phyloP scores from a whole-genome alignment of 2,113 vertebrate species.

The Lepus europaeus region DNA sequence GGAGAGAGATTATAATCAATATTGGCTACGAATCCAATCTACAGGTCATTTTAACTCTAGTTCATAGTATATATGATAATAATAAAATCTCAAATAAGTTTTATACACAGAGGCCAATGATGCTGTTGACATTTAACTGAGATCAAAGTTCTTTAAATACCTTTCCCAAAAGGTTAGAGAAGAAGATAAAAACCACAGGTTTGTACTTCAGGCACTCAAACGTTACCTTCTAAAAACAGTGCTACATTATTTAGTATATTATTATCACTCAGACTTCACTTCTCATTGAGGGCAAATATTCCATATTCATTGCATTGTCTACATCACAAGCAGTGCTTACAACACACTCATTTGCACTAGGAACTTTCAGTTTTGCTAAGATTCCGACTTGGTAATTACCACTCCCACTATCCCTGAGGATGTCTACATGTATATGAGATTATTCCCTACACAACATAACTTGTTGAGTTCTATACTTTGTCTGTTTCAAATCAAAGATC shows the following conservation, averaged over 20 bases:
- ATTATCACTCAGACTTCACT: neutral
- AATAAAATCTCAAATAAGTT: slow-evolving; percentile 26
- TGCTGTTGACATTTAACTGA: neutral
- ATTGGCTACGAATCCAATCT: neutral
- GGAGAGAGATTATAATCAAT: neutral
- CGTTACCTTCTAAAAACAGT: neutral
- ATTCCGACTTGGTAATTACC: neutral
- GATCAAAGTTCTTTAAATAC: neutral
- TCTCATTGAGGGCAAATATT: neutral
- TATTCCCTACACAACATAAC: neutral
- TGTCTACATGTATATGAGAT: neutral
- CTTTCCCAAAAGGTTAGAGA: neutral
- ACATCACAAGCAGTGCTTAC: neutral
- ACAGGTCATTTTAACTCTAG: neutral
- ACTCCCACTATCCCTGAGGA: rapidly evolving
- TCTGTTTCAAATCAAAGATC: neutral
- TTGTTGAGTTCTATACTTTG: neutral
- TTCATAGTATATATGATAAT: neutral
- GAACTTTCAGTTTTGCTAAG: neutral
- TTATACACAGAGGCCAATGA: neutral
- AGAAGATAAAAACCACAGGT: neutral
- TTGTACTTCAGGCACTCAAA: neutral
- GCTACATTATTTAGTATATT: neutral
- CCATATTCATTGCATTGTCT: neutral
- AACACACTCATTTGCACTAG: neutral